These are phyloP conservation scores for Neofelis nebulosa DNA, from an alignment of 2,113 vertebrate species.

Conservation along the genomic window DNA sequence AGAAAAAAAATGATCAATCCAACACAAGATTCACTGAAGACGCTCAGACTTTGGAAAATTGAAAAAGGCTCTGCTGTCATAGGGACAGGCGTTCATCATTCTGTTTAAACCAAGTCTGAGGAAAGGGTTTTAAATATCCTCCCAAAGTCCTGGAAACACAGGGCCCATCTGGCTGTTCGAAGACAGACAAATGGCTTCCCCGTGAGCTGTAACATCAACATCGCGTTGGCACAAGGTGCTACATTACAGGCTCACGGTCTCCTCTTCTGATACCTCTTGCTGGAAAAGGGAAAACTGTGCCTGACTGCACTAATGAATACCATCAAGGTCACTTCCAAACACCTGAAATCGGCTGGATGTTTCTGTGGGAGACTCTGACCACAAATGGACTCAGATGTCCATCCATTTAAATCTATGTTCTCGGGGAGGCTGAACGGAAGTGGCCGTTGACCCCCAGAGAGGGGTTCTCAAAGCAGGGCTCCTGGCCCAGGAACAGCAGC, in stretches of 20 bases:
- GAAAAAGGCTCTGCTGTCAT: rapidly evolving
- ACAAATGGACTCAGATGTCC: background rate
- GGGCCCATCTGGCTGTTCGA: background rate
- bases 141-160: background rate
- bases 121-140: background rate
- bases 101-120: background rate
- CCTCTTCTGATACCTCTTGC: rapidly evolving
- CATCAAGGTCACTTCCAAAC: background rate
- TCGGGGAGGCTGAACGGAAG: background rate
- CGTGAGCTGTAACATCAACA: rapidly evolving
- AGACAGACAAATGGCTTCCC: rapidly evolving
- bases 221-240: rapidly evolving
- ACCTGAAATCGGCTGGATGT: rapidly evolving
- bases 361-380: background rate
- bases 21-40: rapidly evolving
- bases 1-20: rapidly evolving
- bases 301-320: rapidly evolving
- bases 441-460: rapidly evolving
- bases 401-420: background rate
- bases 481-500: background rate
- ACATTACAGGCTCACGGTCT: rapidly evolving
- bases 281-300: rapidly evolving
- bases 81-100: background rate
- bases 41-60: background rate
- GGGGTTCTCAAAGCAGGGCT: background rate